Evolutionary conservation across 2,113 vertebrate species (phyloP).

Genomic region (Beaufortia kweichowensis): DNA sequence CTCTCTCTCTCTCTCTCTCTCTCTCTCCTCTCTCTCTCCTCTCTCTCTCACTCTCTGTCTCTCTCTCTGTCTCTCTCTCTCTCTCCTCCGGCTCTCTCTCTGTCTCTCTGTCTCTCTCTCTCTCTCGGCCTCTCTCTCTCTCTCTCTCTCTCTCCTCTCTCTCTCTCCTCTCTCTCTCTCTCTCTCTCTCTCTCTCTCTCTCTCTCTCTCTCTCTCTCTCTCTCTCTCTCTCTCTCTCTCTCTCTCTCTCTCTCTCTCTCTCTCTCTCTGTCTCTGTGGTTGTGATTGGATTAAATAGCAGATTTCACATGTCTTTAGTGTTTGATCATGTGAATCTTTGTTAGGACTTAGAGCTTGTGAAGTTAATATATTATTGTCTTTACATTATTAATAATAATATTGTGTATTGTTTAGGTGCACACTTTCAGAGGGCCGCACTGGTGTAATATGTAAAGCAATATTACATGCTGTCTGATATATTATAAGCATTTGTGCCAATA

Average conservation of each 20-base stretch:
- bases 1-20: neutral
- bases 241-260: neutral
- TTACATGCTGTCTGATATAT: no score
- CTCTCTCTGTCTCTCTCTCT: neutral
- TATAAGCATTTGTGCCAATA: no score
- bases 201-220: neutral
- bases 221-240: neutral
- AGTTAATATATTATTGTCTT: neutral
- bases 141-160: neutral
- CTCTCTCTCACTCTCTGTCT: neutral
- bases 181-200: neutral
- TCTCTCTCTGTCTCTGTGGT: slow-evolving; percentile 28
- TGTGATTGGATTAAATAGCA: slow-evolving; percentile 32
- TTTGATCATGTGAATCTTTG: neutral
- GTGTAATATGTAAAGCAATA: no score
- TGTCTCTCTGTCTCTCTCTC: neutral
- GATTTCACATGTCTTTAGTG: slow-evolving; percentile 11
- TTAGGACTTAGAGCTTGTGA: neutral
- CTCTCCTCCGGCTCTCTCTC: neutral
- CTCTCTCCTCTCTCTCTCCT: neutral
- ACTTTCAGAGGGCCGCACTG: slow-evolving; percentile 97
- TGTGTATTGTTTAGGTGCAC: slow-evolving; percentile 83
- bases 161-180: neutral
- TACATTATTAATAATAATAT: no score
- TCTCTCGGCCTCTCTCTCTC: neutral